Evolutionary conservation across 2,113 vertebrate species (phyloP), one percentile per base, ranked within the genome.

Genomic region (Dipodomys merriami): DNA sequence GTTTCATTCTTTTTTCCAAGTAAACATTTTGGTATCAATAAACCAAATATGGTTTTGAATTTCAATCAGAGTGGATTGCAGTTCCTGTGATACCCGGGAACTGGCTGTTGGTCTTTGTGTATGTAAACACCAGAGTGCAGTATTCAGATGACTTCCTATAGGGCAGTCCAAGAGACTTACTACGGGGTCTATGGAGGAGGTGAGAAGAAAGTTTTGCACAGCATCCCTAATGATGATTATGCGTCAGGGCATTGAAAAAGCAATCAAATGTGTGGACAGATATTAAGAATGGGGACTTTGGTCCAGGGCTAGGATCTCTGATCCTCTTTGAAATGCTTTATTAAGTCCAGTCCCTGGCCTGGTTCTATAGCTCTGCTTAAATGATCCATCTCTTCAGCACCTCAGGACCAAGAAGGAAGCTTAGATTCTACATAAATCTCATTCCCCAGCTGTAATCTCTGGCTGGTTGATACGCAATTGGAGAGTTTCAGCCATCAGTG

Each of bases 381-480:
- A 44, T 53, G 90, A 53, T 69, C 29, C 11, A 85, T 67, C 90
- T 94, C 71, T 89, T 96, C 65, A 93, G 10, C 67, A 95, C 91
- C 67, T 83, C n/a, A 44, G 90, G 72, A 93, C 23, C 53, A 74
- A 89, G 62, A 83, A 4, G 33, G 71, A 74, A 96, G 68, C 13
- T 78, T 92, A 82, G 78, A 88, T 49, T 94, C 67, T 78, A 82
- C 44, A 73, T 91, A 95, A 96, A 96, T 77, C 83, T 91, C 81
- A 95, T 94, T 96, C 69, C 92, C 44, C 73, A 87, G 25, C 35
- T 22, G 7, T 64, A 84, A 23, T 89, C 53, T 25, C 90, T 72
- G 53, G 60, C 25, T 7, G 60, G 78, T 83, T 94, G 78, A 93
- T 86, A 92, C 4, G 94, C 57, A 96, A 39, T n/a, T 65, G 85